phyloP scores from a whole-genome alignment of 2,888 invertebrate genomes.

The Catocala sponsa region DNA sequence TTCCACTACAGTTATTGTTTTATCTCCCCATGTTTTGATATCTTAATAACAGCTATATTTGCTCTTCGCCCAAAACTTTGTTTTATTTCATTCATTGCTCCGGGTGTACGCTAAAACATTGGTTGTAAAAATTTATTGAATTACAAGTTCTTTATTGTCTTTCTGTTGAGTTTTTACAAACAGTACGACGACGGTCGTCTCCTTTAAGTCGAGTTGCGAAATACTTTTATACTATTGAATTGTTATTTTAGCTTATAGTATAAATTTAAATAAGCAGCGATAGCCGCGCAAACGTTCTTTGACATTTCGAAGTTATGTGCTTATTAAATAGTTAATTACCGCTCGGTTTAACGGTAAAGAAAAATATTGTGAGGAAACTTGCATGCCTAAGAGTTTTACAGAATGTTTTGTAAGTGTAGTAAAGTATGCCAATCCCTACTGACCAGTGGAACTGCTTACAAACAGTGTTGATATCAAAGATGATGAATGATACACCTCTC shows the following conservation, averaged over 20 bases:
- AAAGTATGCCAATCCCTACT: too few relatives aligned
- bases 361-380: too few relatives aligned
- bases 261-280: too few relatives aligned
- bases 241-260: not conserved
- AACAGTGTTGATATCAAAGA: too few relatives aligned
- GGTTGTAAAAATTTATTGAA: conserved; percentile 6
- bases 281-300: too few relatives aligned
- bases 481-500: too few relatives aligned
- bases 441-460: too few relatives aligned
- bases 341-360: too few relatives aligned
- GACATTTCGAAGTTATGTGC: too few relatives aligned
- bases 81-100: conserved; percentile 40
- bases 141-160: not conserved
- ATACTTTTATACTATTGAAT: not conserved
- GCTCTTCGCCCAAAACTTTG: conserved; percentile 39
- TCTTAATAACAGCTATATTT: conserved; percentile 37
- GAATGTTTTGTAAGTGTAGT: too few relatives aligned
- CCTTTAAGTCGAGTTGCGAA: not conserved
- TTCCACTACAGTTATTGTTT: conserved; percentile 37
- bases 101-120: conserved; percentile 13
- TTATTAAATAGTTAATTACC: too few relatives aligned
- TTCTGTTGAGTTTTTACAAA: not conserved
- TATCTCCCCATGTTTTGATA: conserved; percentile 42
- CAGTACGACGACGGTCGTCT: not conserved
- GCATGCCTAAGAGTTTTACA: too few relatives aligned